Conservation (phyloP, 2,797 vertebrate species). For the Gymnothorax javanicus region DNA sequence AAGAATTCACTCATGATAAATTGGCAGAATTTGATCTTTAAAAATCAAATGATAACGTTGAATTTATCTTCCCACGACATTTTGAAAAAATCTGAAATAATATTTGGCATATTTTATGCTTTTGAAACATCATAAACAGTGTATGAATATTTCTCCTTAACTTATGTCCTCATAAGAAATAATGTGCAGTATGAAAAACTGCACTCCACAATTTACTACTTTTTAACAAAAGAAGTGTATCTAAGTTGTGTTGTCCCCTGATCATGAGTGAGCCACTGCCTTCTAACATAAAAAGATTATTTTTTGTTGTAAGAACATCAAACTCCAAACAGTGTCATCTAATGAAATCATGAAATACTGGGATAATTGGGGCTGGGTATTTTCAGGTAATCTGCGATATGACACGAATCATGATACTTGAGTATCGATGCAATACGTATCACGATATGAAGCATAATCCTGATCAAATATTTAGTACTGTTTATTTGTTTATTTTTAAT, state of each 20-base stretch:
- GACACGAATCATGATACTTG: no score
- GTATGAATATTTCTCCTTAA: not conserved
- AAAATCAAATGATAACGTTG: not conserved
- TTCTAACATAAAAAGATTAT: not conserved
- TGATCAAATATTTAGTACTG: no score
- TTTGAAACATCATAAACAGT: not conserved
- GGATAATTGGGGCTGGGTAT: not conserved
- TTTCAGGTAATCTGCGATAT: no score
- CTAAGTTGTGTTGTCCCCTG: not conserved
- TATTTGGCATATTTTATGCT: not conserved
- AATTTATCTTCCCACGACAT: not conserved
- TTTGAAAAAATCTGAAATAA: not conserved
- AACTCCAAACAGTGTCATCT: not conserved
- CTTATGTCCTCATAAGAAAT: not conserved
- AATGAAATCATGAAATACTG: slow-evolving; percentile 11
- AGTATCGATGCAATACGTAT: no score
- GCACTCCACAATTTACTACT: not conserved
- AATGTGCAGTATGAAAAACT: not conserved
- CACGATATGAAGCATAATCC: no score
- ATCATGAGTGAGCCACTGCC: not conserved
- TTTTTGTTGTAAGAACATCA: not conserved
- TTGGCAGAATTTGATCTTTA: not conserved
- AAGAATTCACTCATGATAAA: not conserved
- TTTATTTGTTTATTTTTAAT: no score
- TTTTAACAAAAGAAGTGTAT: not conserved